These are phyloP conservation scores for Himalopsyche anomala DNA, from an alignment of 2,888 invertebrate species.

Conservation along the genomic window DNA sequence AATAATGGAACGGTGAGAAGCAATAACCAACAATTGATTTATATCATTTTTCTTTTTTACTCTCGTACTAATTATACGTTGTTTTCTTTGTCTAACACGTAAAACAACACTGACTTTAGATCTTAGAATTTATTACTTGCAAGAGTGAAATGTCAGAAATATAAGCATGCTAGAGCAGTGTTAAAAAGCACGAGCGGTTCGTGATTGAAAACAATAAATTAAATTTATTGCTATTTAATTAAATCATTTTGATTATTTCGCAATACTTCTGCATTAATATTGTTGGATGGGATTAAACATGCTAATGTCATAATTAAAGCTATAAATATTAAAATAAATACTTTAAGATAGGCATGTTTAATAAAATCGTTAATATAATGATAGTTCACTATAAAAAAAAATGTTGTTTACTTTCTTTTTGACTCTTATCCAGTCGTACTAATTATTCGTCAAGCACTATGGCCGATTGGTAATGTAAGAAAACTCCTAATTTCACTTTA, in stretches of 20 bases:
- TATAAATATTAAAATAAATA: neutral
- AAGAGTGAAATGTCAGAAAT: constrained; percentile 34
- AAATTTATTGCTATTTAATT: neutral
- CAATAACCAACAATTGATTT: neutral
- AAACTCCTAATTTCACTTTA: no score
- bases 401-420: no score
- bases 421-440: no score
- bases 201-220: constrained; percentile 7
- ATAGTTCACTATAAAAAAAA: no score
- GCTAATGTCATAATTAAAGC: neutral
- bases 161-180: constrained; percentile 9
- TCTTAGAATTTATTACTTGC: constrained; percentile 20
- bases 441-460: no score
- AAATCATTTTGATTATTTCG: neutral
- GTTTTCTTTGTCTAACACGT: constrained; percentile 47
- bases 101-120: constrained; percentile 16
- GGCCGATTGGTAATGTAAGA: no score
- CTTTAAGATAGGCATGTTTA: neutral
- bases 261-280: neutral
- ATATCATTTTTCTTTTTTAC: constrained; percentile 4
- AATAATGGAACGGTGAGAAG: constrained; percentile 30
- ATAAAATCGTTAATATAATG: no score
- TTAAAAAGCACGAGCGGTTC: constrained; percentile 16
- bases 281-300: neutral
- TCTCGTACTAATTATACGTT: constrained; percentile 56